phyloP scores from a whole-genome alignment of 2,113 vertebrate species.

The Octodon degus region DNA sequence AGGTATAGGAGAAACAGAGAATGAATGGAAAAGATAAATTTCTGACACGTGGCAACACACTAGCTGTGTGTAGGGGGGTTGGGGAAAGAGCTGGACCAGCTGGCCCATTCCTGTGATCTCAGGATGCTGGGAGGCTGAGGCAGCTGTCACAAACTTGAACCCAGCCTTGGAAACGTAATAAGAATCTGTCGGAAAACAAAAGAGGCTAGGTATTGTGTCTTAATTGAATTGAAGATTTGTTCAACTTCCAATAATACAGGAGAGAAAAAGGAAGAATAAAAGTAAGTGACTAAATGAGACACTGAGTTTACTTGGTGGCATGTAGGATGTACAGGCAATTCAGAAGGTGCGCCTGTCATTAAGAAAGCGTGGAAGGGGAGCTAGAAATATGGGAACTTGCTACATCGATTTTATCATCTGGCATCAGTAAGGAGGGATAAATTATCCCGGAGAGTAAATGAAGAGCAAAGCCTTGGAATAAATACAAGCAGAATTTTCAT shows the following conservation, averaged over 20 bases:
- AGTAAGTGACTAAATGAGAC: not conserved
- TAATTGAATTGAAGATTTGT: not conserved
- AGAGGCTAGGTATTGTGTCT: not conserved
- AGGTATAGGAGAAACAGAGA: not conserved
- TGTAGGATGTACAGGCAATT: not conserved
- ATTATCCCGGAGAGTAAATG: not conserved
- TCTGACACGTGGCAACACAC: not conserved
- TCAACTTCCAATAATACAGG: not conserved
- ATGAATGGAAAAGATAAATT: not conserved
- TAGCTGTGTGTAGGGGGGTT: too few relatives aligned
- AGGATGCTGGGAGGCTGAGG: not conserved
- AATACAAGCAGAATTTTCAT: not conserved
- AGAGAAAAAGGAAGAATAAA: not conserved
- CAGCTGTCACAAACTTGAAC: not conserved
- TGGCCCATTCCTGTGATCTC: not conserved
- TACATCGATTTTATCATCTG: not conserved
- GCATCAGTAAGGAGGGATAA: not conserved
- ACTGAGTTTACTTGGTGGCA: not conserved
- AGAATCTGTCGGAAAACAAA: not conserved
- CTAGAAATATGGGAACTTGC: not conserved
- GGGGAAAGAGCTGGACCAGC: too few relatives aligned
- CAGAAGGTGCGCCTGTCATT: rapidly evolving
- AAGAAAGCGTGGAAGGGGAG: not conserved
- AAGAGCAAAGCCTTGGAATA: not conserved
- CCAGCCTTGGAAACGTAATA: not conserved